Conservation (phyloP, 2,888 invertebrate genomes). For the Corbicula japonica region DNA sequence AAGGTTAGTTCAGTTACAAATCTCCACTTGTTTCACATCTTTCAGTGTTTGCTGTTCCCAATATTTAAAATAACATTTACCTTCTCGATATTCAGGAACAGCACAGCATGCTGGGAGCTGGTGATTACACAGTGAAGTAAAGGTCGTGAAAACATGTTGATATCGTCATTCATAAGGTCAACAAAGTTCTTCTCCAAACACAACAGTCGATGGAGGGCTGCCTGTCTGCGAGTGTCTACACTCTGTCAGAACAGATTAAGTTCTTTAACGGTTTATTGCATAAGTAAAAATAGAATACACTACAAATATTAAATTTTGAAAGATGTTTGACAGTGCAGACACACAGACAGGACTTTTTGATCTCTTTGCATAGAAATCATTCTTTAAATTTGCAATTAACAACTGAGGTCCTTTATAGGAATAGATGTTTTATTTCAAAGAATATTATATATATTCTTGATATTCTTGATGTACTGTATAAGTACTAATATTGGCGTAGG, state of each 20-base stretch:
- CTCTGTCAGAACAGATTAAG: slow-evolving; percentile 35
- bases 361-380: not conserved
- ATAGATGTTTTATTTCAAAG: slow-evolving; percentile 13
- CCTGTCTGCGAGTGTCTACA: slow-evolving; percentile 64
- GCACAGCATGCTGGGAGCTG: slow-evolving; percentile 43
- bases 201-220: slow-evolving; percentile 65
- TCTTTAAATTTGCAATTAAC: not conserved
- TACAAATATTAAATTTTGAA: not conserved
- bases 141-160: slow-evolving; percentile 59
- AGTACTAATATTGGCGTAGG: too few relatives aligned
- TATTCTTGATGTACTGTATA: too few relatives aligned
- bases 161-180: slow-evolving; percentile 54
- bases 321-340: not conserved
- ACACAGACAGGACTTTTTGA: slow-evolving; percentile 20
- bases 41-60: too few relatives aligned
- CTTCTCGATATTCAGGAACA: slow-evolving; percentile 68
- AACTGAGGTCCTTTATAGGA: not conserved
- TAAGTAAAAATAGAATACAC: slow-evolving; percentile 5
- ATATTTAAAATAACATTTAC: slow-evolving; percentile 36
- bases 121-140: slow-evolving; percentile 58
- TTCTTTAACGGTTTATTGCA: not conserved
- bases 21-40: too few relatives aligned
- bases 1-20: too few relatives aligned
- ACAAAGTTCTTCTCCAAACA: slow-evolving; percentile 64
- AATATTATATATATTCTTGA: not conserved